A percentile compares a stretch with the other conserved stretches of the same genome.
Evolutionary conservation across 2,888 invertebrate genomes (phyloP).

Genomic region (Sceliomorpha sp.): DNA sequence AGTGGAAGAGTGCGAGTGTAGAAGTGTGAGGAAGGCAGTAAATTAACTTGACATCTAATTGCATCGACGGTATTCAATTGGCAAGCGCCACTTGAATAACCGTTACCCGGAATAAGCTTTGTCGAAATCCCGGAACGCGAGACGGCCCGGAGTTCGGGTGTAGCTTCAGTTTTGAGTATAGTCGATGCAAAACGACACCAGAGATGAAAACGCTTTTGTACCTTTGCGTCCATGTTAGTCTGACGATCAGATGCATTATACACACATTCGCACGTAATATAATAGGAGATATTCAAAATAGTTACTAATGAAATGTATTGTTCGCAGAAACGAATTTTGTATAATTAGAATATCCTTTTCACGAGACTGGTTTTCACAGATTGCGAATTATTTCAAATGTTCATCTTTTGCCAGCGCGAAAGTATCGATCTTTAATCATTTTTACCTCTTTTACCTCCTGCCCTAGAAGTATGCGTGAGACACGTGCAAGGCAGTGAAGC

Average conservation of each 20-base stretch:
- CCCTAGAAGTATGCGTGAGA: no score
- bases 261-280: conserved; percentile 57
- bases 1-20: conserved; percentile 19
- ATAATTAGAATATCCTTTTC: conserved; percentile 7
- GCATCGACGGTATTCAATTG: conserved; percentile 1
- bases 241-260: conserved; percentile 63
- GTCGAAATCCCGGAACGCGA: conserved; percentile 33
- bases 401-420: background rate
- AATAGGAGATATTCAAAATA: conserved; percentile 30
- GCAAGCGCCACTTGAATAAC: background rate
- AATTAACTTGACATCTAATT: conserved; percentile 9
- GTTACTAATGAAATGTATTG: conserved; percentile 22
- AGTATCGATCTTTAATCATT: conserved; percentile 1
- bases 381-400: conserved; percentile 12
- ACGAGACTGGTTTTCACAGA: conserved; percentile 2
- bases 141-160: conserved; percentile 31
- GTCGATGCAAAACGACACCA: conserved; percentile 19
- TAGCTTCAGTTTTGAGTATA: conserved; percentile 2
- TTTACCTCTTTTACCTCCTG: background rate
- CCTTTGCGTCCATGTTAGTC: conserved; percentile 74
- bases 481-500: no score
- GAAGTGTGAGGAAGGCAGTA: conserved; percentile 6
- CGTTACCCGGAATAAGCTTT: conserved; percentile 15
- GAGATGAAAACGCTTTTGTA: conserved; percentile 69
- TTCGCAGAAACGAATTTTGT: conserved; percentile 20